A percentile compares a stretch with the other conserved stretches of the same genome.
phyloP scores from a whole-genome alignment of 2,797 vertebrate genomes.

The Adelosebastes latens region DNA sequence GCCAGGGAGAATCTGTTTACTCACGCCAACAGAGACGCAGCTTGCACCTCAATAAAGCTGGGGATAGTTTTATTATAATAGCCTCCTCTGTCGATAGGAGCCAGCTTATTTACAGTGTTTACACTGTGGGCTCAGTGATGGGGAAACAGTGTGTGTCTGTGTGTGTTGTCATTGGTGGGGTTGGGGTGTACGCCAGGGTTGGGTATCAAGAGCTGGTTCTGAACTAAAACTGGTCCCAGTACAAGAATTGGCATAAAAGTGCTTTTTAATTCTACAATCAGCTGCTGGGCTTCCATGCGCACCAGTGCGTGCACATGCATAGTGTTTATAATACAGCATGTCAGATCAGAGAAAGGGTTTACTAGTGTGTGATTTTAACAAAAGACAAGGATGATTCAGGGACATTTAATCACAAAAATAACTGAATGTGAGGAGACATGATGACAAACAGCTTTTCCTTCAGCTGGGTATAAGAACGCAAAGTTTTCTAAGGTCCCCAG shows the following conservation, averaged over 20 bases:
- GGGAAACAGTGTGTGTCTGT: conserved; percentile 17
- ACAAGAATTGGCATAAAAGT: background rate
- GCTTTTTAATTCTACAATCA: background rate
- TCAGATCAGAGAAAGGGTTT: background rate
- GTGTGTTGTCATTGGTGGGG: background rate
- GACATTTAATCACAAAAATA: background rate
- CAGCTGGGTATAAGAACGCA: background rate
- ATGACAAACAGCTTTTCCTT: background rate
- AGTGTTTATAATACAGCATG: background rate
- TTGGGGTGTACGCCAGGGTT: background rate
- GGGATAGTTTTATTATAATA: conserved; percentile 58
- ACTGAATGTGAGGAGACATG: background rate
- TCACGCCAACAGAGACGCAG: conserved; percentile 55
- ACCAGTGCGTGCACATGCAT: background rate
- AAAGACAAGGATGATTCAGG: background rate
- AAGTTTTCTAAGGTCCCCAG: no score
- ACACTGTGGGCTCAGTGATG: conserved; percentile 31
- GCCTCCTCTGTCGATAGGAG: conserved; percentile 37
- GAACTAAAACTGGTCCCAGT: conserved; percentile 2
- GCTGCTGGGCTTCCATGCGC: background rate
- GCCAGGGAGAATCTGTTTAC: conserved; percentile 71
- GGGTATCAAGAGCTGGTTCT: background rate
- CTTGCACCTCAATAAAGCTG: conserved; percentile 62
- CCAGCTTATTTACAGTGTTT: conserved; percentile 62
- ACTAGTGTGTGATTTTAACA: background rate